Evolutionary conservation across 2,888 invertebrate species (phyloP), one percentile per base, ranked within the genome.

Genomic region (Chironomus tentans): DNA sequence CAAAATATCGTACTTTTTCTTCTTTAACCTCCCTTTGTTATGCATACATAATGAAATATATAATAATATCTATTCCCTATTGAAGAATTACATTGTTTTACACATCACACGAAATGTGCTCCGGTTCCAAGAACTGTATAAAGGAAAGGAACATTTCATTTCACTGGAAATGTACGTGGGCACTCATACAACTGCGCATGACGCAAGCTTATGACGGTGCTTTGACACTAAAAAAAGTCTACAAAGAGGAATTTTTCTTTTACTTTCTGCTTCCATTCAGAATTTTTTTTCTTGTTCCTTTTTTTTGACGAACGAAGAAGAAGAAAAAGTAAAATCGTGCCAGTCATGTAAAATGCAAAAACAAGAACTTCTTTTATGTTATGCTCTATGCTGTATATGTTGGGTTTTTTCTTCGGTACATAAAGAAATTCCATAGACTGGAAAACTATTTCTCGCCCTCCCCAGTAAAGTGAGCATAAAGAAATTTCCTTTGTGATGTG

Each of bases 51-150:
- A 38, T 38, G 38, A 38, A 10, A 38, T 38, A 38, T 38, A 38
- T 38, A 38, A 38, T 10, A 10, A 38, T 38, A 38, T 38, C 38
- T 38, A 38, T 38, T 38, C 38, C 38, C 38, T 10, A 38, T 38
- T 38, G 38, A 38, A 38, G 38, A 38, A 38, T 38, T 65, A 65
- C 65, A 65, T 24, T 65, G 65, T 24, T 24, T 65, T 24, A 22
- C 65, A 65, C 65, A 21, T 21, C 65, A 65, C 65, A 65, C 21
- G 24, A 65, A 65, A 65, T 65, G 65, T 65, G 65, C 65, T 65
- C 65, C 65, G 65, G 65, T 24, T 65, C 65, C 65, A 65, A 65
- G 10, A 65, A 65, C 18, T 15, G 15, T n/a, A 18, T 18, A 56
- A 56, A 56, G 18, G 15, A 2, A 56, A 56, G 15, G 50, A 15